Evolutionary conservation across 2,888 invertebrate species (phyloP).

Genomic region (Subacronicta megacephala): DNA sequence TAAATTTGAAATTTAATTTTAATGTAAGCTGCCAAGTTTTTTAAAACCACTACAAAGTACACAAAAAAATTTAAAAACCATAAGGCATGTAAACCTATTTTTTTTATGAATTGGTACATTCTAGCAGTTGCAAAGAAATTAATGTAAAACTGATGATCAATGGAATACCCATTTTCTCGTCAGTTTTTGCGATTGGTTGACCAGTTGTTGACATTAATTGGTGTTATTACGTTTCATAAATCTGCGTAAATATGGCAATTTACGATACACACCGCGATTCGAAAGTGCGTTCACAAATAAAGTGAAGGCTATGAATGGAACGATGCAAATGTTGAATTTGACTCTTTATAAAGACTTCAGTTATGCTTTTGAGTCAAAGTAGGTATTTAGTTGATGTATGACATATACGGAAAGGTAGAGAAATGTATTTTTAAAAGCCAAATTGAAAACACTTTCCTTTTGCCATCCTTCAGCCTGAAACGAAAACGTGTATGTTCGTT

Average conservation of each 20-base stretch:
- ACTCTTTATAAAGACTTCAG: constrained; percentile 11
- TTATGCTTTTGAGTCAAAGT: neutral
- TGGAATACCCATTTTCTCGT: constrained; percentile 28
- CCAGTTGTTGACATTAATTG: constrained; percentile 47
- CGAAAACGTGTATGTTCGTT: no score
- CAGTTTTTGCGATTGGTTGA: constrained; percentile 40
- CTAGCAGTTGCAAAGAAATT: neutral
- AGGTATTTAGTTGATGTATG: neutral
- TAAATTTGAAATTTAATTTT: neutral
- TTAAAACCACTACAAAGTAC: neutral
- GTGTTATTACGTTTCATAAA: constrained; percentile 52
- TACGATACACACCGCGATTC: constrained; percentile 41
- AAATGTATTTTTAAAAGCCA: no score
- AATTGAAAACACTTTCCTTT: no score
- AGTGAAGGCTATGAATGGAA: constrained; percentile 49
- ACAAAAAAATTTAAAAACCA: no score
- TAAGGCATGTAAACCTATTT: no score
- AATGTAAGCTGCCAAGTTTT: neutral
- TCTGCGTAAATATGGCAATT: constrained; percentile 48
- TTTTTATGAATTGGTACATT: neutral
- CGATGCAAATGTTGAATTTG: constrained; percentile 16
- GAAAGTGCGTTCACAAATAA: constrained; percentile 51
- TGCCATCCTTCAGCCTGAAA: no score
- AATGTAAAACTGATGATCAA: constrained; percentile 17
- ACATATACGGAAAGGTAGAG: no score